phyloP scores from a whole-genome alignment of 2,888 invertebrate genomes.

The Ormyrus thymus region DNA sequence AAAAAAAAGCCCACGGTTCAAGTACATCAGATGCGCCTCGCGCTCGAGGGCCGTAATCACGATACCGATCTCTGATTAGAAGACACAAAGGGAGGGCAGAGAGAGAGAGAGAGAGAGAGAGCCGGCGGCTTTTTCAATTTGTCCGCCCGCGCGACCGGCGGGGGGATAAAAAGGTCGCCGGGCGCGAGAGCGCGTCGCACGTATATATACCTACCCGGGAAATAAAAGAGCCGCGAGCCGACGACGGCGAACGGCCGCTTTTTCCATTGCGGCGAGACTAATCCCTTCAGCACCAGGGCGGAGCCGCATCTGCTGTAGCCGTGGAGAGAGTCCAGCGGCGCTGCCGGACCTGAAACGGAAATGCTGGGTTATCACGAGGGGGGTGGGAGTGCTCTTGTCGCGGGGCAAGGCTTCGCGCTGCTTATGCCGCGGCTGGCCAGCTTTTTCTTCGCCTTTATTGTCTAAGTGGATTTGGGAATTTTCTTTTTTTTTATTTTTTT shows the following conservation, averaged over 20 bases:
- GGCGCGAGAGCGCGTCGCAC: not conserved
- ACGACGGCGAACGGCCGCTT: conserved; percentile 79
- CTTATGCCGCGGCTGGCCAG: too few species aligned
- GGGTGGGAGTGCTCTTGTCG: too few species aligned
- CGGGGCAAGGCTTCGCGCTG: too few species aligned
- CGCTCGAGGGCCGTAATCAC: not conserved
- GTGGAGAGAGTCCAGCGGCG: conserved; percentile 76
- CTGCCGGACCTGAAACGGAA: conserved; percentile 76
- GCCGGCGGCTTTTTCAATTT: conserved; percentile 31
- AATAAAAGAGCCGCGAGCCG: conserved; percentile 79
- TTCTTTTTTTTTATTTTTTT: too few species aligned
- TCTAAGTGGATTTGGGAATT: too few species aligned
- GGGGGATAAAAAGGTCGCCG: not conserved
- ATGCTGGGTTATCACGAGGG: too few species aligned
- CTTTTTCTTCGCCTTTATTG: too few species aligned
- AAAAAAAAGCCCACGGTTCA: too few species aligned
- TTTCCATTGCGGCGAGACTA: conserved; percentile 84
- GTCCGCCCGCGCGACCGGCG: not conserved
- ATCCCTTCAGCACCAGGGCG: conserved; percentile 79
- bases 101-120: not conserved
- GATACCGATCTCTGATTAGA: conserved; percentile 41
- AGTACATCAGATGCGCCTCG: not conserved
- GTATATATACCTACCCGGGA: conserved; percentile 74
- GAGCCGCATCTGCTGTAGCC: conserved; percentile 75
- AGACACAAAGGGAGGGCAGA: not conserved